These are phyloP conservation scores for Cetonia aurata DNA, from an alignment of 2,888 invertebrate species.

Conservation along the genomic window DNA sequence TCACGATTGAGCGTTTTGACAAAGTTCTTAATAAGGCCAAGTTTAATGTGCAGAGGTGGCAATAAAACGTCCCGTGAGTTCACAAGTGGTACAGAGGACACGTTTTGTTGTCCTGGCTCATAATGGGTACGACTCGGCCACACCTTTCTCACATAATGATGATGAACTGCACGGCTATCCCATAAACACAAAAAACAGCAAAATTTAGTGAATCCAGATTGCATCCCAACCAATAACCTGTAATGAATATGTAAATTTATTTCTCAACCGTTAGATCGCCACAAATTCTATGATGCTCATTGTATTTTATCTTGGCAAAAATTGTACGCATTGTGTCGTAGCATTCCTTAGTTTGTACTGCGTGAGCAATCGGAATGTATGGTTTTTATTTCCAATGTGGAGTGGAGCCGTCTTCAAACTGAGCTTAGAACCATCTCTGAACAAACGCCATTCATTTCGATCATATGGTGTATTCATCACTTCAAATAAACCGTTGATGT, in stretches of 20 bases:
- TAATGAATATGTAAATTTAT: constrained; percentile 37
- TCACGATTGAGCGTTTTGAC: constrained; percentile 41
- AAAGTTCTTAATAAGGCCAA: constrained; percentile 44
- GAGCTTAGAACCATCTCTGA: constrained; percentile 39
- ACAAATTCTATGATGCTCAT: constrained; percentile 13
- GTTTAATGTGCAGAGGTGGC: constrained; percentile 45
- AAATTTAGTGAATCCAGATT: constrained; percentile 44
- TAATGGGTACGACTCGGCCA: constrained; percentile 36
- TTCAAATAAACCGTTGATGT: constrained; percentile 46
- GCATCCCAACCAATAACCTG: constrained; percentile 41
- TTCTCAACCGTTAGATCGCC: constrained; percentile 16
- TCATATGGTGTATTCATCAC: constrained; percentile 46
- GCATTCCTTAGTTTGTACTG: constrained; percentile 43
- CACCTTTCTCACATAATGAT: constrained; percentile 39
- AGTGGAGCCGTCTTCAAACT: constrained; percentile 40
- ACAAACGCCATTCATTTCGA: constrained; percentile 47
- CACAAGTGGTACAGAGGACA: constrained; percentile 28
- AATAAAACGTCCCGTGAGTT: constrained; percentile 27
- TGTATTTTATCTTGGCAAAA: constrained; percentile 27
- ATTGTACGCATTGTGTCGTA: constrained; percentile 35
- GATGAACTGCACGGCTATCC: constrained; percentile 30
- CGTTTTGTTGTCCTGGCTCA: constrained; percentile 32
- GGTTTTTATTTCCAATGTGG: constrained; percentile 44
- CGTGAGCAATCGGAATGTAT: constrained; percentile 45
- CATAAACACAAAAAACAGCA: constrained; percentile 42